Evolutionary conservation across 1,140 invertebrate species (phyloP).

Genomic region (Euwallacea similis): DNA sequence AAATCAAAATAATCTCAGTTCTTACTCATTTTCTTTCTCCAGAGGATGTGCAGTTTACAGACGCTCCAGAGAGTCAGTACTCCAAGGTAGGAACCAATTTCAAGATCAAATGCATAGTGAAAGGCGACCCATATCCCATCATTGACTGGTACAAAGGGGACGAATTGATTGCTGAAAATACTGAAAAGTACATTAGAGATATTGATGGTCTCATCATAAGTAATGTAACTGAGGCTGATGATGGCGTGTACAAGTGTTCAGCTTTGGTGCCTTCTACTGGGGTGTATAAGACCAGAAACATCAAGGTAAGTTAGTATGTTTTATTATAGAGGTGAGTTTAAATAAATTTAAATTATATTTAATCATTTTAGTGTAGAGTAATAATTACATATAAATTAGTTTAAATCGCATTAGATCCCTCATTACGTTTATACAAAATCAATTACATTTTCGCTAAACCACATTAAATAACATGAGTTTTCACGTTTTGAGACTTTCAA

Average conservation of each 20-base stretch:
- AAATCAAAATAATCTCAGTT: neutral
- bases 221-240: constrained; percentile 76
- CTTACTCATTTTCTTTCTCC: constrained; percentile 44
- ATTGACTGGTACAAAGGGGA: constrained; percentile 84
- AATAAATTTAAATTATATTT: too few relatives aligned
- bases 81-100: constrained; percentile 76
- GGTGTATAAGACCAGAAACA: constrained; percentile 71
- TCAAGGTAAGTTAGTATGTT: constrained; percentile 64
- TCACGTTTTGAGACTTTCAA: too few relatives aligned
- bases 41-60: constrained; percentile 83
- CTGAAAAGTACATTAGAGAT: constrained; percentile 72
- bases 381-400: too few relatives aligned
- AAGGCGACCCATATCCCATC: constrained; percentile 77
- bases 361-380: too few relatives aligned
- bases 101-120: constrained; percentile 80
- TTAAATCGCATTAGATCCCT: too few relatives aligned
- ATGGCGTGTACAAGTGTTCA: constrained; percentile 82
- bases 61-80: constrained; percentile 82
- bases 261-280: constrained; percentile 80
- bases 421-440: too few relatives aligned
- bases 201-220: constrained; percentile 76
- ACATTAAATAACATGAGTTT: too few relatives aligned
- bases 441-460: too few relatives aligned
- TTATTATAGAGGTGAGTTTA: neutral
- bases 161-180: constrained; percentile 58